phyloP scores from a whole-genome alignment of 2,797 vertebrate species.

The Sebastes jordani region DNA sequence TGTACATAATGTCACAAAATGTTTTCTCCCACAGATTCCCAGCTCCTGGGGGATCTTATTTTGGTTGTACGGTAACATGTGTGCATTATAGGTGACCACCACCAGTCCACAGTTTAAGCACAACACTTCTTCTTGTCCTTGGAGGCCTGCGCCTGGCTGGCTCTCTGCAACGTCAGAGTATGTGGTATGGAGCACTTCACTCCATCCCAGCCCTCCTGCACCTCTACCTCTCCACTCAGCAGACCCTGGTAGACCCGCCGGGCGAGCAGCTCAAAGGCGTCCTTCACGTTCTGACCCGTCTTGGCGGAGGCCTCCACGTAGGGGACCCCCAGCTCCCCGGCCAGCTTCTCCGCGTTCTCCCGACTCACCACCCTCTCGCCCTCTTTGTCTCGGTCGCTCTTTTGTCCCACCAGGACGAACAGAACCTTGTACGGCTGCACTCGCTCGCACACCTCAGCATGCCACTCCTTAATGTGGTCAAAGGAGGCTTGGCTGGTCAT shows the following conservation, averaged over 20 bases:
- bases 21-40: background rate
- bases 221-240: conserved; percentile 71
- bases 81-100: background rate
- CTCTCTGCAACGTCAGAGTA: conserved; percentile 42
- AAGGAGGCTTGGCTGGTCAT: conserved; percentile 86
- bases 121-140: conserved; percentile 73
- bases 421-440: conserved; percentile 80
- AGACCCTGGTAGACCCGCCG: conserved; percentile 81
- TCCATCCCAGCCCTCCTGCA: conserved; percentile 83
- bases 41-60: background rate
- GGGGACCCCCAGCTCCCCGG: conserved; percentile 71
- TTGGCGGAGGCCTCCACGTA: conserved; percentile 88
- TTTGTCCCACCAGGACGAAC: conserved; percentile 87
- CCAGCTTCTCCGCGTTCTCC: conserved; percentile 84
- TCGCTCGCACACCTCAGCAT: conserved; percentile 83
- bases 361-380: conserved; percentile 73
- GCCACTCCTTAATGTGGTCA: conserved; percentile 82
- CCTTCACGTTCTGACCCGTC: conserved; percentile 80
- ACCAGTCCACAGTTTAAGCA: conserved; percentile 34
- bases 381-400: conserved; percentile 78
- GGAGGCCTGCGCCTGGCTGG: conserved; percentile 16
- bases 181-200: conserved; percentile 80
- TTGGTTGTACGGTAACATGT: background rate
- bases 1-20: background rate
- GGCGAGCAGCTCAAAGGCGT: conserved; percentile 81